Conservation (phyloP, 2,113 vertebrate genomes). For the Bubo blakistoni region DNA sequence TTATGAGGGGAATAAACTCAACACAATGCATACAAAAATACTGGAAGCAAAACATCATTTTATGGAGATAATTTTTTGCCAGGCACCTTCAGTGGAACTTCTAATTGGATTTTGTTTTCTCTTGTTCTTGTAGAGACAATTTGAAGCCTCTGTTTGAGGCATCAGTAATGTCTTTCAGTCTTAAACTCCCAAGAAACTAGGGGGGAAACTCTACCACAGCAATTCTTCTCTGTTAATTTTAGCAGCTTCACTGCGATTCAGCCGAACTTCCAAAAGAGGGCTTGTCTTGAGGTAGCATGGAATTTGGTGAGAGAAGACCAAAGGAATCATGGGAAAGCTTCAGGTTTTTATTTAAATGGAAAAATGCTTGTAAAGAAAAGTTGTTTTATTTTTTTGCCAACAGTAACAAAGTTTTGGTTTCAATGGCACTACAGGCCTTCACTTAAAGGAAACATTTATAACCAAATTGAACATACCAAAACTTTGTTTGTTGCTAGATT, state of each 20-base stretch:
- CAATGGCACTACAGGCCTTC: constrained; percentile 53
- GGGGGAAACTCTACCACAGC: constrained; percentile 46
- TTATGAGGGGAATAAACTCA: constrained; percentile 63
- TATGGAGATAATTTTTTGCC: constrained; percentile 63
- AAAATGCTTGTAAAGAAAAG: constrained; percentile 64
- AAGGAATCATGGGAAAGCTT: constrained; percentile 74
- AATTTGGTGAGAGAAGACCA: constrained; percentile 75
- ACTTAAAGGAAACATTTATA: constrained; percentile 59
- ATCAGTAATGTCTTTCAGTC: constrained; percentile 63
- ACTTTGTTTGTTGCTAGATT: constrained; percentile 64
- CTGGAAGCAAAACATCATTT: constrained; percentile 58
- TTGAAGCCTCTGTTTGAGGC: constrained; percentile 48
- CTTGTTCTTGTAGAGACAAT: constrained; percentile 42
- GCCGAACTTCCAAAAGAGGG: constrained; percentile 59
- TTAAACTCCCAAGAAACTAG: constrained; percentile 46
- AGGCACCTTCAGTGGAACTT: constrained; percentile 70
- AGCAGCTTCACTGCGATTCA: constrained; percentile 63
- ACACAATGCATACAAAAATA: constrained; percentile 27
- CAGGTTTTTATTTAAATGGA: constrained; percentile 68
- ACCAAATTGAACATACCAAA: constrained; percentile 69
- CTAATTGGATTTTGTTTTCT: constrained; percentile 58
- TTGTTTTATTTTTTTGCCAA: constrained; percentile 71
- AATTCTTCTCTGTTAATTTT: constrained; percentile 64
- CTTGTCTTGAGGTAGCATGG: constrained; percentile 63
- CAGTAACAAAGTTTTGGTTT: constrained; percentile 64